Evolutionary conservation across 2,797 vertebrate genomes (phyloP).

Genomic region (Microchirus variegatus): DNA sequence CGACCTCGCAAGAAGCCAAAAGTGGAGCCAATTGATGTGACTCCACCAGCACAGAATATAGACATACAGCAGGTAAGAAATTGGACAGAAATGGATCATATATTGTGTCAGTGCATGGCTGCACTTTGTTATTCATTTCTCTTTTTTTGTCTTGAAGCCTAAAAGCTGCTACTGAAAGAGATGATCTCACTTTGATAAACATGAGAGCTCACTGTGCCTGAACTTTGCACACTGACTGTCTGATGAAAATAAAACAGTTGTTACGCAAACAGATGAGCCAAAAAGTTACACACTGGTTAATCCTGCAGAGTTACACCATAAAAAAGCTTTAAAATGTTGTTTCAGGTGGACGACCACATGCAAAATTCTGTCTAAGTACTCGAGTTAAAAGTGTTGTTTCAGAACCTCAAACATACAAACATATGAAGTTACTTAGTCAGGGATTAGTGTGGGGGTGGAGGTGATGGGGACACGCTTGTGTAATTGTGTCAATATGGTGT

Average conservation of each 20-base stretch:
- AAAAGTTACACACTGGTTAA: background rate
- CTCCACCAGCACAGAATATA: conserved; percentile 54
- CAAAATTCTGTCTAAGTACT: background rate
- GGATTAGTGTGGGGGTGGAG: conserved; percentile 15
- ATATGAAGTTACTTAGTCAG: background rate
- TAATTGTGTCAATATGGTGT: conserved; percentile 44
- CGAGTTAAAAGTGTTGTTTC: background rate
- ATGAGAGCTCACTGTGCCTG: conserved; percentile 7
- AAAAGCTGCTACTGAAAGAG: conserved; percentile 4
- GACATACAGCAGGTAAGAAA: conserved; percentile 73
- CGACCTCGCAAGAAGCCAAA: conserved; percentile 54
- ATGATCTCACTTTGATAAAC: background rate
- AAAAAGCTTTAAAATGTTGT: background rate
- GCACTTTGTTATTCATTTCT: background rate
- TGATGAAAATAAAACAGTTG: background rate
- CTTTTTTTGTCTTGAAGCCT: background rate
- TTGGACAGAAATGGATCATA: background rate
- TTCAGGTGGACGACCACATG: background rate
- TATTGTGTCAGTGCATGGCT: background rate
- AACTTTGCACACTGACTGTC: conserved; percentile 41
- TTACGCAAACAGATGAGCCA: background rate
- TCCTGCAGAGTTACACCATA: background rate
- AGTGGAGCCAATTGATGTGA: conserved; percentile 38
- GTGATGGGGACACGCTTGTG: conserved; percentile 18
- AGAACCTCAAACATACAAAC: background rate